Percentiles rank a stretch among this genome's conserved stretches.
Conservation (phyloP, 2,113 vertebrate genomes). For the Cyprinodon tularosa region DNA sequence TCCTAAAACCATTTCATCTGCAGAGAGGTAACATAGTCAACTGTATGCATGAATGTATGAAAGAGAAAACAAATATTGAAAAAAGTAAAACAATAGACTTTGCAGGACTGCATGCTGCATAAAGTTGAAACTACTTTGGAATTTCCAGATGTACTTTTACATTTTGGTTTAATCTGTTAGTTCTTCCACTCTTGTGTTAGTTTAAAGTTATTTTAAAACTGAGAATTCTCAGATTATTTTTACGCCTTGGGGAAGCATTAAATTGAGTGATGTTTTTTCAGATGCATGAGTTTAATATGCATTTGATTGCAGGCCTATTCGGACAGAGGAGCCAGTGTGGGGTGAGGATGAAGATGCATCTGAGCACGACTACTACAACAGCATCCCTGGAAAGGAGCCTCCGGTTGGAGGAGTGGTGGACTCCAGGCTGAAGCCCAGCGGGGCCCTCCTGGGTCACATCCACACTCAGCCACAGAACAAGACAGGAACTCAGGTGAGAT, state of each 20-base stretch:
- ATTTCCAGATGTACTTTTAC: neutral
- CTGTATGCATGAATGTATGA: neutral
- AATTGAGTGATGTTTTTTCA: constrained; percentile 23
- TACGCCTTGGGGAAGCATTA: constrained; percentile 16
- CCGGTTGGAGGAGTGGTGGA: constrained; percentile 90
- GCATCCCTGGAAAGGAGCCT: constrained; percentile 95
- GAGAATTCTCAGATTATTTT: constrained; percentile 17
- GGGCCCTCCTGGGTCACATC: constrained; percentile 68
- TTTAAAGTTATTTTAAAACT: constrained; percentile 16
- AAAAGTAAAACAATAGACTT: neutral
- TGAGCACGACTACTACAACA: constrained; percentile 94
- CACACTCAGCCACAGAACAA: constrained; percentile 76
- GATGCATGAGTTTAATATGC: neutral
- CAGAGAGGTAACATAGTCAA: constrained; percentile 78
- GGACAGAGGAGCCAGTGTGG: constrained; percentile 85
- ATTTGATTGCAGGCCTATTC: constrained; percentile 71
- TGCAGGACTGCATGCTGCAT: neutral
- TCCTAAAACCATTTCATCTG: constrained; percentile 81
- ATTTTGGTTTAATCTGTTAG: neutral
- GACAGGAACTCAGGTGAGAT: constrained; percentile 76
- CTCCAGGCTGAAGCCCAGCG: constrained; percentile 80
- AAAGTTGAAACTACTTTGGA: neutral
- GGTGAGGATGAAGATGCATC: constrained; percentile 83
- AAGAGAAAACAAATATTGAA: neutral
- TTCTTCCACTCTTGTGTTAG: constrained; percentile 9